These are phyloP conservation scores for Anguilla rostrata DNA, from an alignment of 2,113 vertebrate species.

Conservation along the genomic window DNA sequence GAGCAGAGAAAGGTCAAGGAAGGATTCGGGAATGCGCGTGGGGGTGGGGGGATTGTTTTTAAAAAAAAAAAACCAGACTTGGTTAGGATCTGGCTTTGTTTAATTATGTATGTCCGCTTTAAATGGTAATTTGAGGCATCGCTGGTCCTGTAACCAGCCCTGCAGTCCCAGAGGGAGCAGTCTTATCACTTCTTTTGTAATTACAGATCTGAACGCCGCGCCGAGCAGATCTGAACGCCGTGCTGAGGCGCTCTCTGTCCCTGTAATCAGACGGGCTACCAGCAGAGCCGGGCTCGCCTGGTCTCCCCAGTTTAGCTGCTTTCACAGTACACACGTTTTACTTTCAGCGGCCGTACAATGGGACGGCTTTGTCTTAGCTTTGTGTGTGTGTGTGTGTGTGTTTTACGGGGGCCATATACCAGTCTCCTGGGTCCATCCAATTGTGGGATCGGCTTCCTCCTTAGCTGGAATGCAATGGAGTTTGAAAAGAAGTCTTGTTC, in stretches of 20 bases:
- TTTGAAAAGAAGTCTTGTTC: no score
- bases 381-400: no score
- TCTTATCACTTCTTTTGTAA: conserved; percentile 72
- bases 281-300: no score
- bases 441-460: no score
- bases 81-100: conserved; percentile 65
- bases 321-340: no score
- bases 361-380: no score
- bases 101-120: conserved; percentile 71
- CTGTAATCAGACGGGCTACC: conserved; percentile 26
- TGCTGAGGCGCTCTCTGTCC: conserved; percentile 32
- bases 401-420: no score
- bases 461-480: no score
- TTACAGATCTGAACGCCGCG: conserved; percentile 63
- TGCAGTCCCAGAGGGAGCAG: conserved; percentile 64
- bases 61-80: background rate
- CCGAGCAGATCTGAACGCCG: conserved; percentile 54
- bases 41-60: background rate
- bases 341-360: no score
- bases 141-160: conserved; percentile 74
- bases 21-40: background rate
- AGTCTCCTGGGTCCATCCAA: no score
- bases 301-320: no score
- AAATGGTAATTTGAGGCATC: conserved; percentile 77
- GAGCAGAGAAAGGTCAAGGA: background rate